These are phyloP conservation scores for Catocala nupta DNA, from an alignment of 2,888 invertebrate species.

Conservation along the genomic window DNA sequence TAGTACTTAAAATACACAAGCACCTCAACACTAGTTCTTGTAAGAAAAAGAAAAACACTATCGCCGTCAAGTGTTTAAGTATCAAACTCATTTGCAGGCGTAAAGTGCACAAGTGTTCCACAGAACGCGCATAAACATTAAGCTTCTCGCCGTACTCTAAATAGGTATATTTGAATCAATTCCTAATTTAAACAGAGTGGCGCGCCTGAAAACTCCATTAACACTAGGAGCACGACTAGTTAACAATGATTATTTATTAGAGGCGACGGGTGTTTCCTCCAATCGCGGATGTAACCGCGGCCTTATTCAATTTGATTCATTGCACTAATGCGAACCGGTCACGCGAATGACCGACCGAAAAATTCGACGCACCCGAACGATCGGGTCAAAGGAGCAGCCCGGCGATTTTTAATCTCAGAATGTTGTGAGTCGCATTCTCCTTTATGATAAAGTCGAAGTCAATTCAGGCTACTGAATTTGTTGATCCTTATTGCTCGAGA, in stretches of 20 bases:
- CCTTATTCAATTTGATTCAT: slow-evolving; percentile 82
- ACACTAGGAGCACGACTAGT: slow-evolving; percentile 54
- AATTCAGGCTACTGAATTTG: neutral
- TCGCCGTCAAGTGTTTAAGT: too few relatives aligned
- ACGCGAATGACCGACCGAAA: slow-evolving; percentile 76
- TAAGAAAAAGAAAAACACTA: too few relatives aligned
- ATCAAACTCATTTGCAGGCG: too few relatives aligned
- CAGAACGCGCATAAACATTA: too few relatives aligned
- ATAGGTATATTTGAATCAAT: slow-evolving; percentile 22
- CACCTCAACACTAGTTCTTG: too few relatives aligned
- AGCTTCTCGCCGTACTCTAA: too few relatives aligned
- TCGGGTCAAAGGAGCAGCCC: slow-evolving; percentile 21
- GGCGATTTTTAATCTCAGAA: slow-evolving; percentile 39
- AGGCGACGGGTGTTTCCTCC: slow-evolving; percentile 65
- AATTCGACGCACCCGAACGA: slow-evolving; percentile 60
- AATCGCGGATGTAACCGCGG: slow-evolving; percentile 67
- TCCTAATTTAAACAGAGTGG: slow-evolving; percentile 46
- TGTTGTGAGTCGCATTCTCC: neutral
- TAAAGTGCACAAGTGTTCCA: too few relatives aligned
- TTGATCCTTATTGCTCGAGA: too few relatives aligned
- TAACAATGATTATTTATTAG: slow-evolving; percentile 77
- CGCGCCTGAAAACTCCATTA: slow-evolving; percentile 55
- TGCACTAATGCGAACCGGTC: slow-evolving; percentile 76
- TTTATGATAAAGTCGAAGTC: too few relatives aligned
- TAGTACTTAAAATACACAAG: too few relatives aligned